phyloP scores from a whole-genome alignment of 2,888 invertebrate species.

The Drosophila kuntzei region DNA sequence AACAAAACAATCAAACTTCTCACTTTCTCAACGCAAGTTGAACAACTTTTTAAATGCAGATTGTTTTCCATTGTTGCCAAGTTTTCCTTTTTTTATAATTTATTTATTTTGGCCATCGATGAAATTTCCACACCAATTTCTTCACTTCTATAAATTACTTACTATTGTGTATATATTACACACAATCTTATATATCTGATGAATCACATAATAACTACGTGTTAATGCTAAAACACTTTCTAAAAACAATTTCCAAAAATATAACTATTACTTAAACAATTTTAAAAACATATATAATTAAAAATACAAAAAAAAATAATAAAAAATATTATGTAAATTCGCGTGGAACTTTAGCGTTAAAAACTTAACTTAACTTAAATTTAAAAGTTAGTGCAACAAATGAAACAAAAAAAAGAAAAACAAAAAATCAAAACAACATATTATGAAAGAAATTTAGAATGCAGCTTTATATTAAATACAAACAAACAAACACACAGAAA shows the following conservation, averaged over 20 bases:
- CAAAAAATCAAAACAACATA: conserved; percentile 13
- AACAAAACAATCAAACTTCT: conserved; percentile 24
- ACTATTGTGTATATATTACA: conserved; percentile 31
- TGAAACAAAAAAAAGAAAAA: conserved; percentile 26
- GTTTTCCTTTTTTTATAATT: conserved; percentile 17
- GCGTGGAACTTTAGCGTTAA: conserved; percentile 60
- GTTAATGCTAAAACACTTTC: conserved; percentile 46
- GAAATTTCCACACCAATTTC: conserved; percentile 28
- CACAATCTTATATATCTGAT: conserved; percentile 36
- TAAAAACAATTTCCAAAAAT: conserved; percentile 32
- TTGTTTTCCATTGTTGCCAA: conserved; percentile 39
- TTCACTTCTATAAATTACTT: conserved; percentile 35
- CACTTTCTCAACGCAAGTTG: conserved; percentile 56
- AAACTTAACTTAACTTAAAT: conserved; percentile 51
- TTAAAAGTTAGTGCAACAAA: conserved; percentile 55
- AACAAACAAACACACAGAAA: conserved; percentile 21
- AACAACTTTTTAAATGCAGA: conserved; percentile 23
- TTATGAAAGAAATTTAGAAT: conserved; percentile 54
- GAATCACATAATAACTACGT: conserved; percentile 42
- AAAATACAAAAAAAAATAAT: conserved; percentile 16
- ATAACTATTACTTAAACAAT: conserved; percentile 31
- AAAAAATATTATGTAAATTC: conserved; percentile 67
- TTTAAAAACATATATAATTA: conserved; percentile 21
- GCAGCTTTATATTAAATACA: conserved; percentile 62
- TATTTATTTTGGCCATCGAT: conserved; percentile 24